Conservation (phyloP, 2,888 invertebrate species). For the Tricholauxania praeusta region DNA sequence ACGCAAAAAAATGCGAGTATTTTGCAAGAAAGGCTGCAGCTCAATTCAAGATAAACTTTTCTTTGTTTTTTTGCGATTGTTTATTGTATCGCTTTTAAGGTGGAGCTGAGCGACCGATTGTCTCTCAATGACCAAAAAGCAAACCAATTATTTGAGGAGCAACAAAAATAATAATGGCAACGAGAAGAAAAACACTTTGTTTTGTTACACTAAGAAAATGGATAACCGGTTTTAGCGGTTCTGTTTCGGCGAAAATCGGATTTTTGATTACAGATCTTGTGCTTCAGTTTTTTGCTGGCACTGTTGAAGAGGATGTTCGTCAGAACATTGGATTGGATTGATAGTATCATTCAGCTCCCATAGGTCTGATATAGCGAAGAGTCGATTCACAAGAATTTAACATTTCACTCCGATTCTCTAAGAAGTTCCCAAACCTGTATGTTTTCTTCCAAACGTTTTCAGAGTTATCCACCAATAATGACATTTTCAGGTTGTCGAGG, state of each 20-base stretch:
- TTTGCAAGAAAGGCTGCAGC: background rate
- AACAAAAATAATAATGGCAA: background rate
- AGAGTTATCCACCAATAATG: too few relatives aligned
- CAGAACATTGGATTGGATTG: too few relatives aligned
- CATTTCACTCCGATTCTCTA: too few relatives aligned
- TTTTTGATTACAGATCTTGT: too few relatives aligned
- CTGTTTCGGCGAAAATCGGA: background rate
- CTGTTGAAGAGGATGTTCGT: too few relatives aligned
- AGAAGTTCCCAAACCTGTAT: too few relatives aligned
- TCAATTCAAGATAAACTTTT: background rate
- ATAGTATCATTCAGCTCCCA: too few relatives aligned
- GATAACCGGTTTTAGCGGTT: background rate
- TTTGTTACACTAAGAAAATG: background rate
- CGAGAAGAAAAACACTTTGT: background rate
- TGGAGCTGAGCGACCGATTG: background rate
- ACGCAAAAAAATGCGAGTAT: background rate
- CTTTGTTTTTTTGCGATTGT: background rate
- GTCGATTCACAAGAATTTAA: too few relatives aligned
- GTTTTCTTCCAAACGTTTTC: too few relatives aligned
- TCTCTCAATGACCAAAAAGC: conserved; percentile 29
- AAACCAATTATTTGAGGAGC: conserved; percentile 30
- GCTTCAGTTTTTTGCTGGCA: too few relatives aligned
- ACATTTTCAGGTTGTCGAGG: too few relatives aligned
- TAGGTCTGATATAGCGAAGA: too few relatives aligned
- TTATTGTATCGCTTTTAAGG: background rate